These are phyloP conservation scores for Palythoa grandis DNA, from an alignment of 92 coral and sea anemone species.

Conservation along the genomic window DNA sequence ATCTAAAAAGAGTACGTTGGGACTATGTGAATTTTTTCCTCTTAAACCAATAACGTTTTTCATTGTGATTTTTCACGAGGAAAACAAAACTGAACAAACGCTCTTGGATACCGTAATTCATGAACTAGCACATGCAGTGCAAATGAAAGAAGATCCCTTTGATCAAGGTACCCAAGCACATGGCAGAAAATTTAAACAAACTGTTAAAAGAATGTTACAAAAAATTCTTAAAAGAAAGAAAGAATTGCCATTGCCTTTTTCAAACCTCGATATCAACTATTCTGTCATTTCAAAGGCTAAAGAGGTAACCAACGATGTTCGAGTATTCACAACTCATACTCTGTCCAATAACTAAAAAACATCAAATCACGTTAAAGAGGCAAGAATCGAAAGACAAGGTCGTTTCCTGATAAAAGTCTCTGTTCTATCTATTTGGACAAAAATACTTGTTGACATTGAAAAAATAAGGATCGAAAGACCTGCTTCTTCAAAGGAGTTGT, in stretches of 20 bases:
- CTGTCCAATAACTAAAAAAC: too few species aligned
- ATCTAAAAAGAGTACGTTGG: neutral
- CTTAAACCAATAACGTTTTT: neutral
- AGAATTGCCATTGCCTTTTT: constrained; percentile 3
- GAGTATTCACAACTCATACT: too few species aligned
- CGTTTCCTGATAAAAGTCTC: too few species aligned
- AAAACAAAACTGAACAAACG: neutral
- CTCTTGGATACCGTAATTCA: neutral
- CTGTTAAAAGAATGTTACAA: neutral
- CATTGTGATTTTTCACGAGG: constrained; percentile 1
- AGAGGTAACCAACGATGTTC: neutral
- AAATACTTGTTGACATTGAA: too few species aligned
- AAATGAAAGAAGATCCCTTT: neutral
- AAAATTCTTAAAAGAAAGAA: neutral
- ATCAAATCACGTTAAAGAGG: too few species aligned
- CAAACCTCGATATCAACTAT: neutral
- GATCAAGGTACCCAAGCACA: neutral
- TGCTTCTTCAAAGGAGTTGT: too few species aligned
- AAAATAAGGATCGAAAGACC: too few species aligned
- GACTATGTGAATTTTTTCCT: neutral
- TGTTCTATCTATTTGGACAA: too few species aligned
- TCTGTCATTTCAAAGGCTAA: neutral
- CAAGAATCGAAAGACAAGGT: too few species aligned
- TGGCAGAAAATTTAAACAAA: neutral
- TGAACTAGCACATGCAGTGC: constrained; percentile 2